These are phyloP conservation scores for Sebastes vulpes DNA, from an alignment of 2,797 vertebrate genomes.

Conservation along the genomic window DNA sequence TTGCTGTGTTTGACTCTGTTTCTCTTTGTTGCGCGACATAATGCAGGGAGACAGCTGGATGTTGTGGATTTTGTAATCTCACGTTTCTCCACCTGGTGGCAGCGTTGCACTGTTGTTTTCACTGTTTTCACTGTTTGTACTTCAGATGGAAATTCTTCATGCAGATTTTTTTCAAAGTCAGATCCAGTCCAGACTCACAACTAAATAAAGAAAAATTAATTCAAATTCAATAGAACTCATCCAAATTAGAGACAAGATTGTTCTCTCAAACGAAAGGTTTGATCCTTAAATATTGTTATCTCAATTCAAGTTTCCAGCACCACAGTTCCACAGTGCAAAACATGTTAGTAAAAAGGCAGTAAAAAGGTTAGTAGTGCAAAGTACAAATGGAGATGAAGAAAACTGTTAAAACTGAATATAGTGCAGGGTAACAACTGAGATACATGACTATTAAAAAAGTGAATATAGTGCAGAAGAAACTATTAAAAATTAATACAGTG, in stretches of 20 bases:
- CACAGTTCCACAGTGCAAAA: no score
- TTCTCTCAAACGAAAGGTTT: neutral
- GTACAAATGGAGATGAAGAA: no score
- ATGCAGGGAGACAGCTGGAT: neutral
- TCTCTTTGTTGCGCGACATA: neutral
- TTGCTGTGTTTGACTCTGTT: neutral
- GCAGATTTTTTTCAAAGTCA: neutral
- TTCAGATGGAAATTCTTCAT: neutral
- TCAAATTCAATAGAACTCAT: neutral
- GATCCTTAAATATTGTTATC: neutral
- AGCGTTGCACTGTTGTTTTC: conserved; percentile 5
- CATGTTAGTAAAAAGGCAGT: no score
- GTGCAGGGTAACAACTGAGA: no score
- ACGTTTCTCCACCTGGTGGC: conserved; percentile 39
- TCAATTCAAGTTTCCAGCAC: neutral
- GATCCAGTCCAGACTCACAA: neutral
- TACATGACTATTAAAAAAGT: no score
- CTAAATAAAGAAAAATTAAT: neutral
- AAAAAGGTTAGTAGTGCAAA: no score
- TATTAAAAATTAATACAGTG: no score
- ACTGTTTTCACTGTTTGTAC: no score
- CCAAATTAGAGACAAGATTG: neutral
- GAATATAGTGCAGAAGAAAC: no score
- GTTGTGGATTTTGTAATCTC: conserved; percentile 30
- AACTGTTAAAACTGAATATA: no score